Evolutionary conservation across 2,797 vertebrate species (phyloP).

Genomic region (Poecile montanus): DNA sequence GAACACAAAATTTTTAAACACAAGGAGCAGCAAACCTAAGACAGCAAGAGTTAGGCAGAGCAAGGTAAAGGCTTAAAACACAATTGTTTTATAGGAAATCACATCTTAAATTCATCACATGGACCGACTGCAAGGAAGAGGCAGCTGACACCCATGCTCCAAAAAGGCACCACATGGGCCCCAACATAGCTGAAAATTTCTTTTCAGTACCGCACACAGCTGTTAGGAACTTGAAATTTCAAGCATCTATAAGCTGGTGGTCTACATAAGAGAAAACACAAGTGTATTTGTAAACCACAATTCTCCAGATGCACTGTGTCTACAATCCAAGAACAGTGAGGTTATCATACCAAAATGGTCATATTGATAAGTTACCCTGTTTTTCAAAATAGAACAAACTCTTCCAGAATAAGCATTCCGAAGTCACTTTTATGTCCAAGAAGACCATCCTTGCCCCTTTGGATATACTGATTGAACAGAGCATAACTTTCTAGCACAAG

Average conservation of each 20-base stretch:
- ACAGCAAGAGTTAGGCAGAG: background rate
- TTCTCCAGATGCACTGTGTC: background rate
- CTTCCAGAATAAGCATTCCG: background rate
- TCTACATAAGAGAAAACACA: background rate
- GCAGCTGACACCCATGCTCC: background rate
- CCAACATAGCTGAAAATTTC: background rate
- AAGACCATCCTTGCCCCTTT: background rate
- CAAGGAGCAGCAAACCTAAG: background rate
- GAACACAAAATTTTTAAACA: background rate
- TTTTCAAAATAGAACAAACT: background rate
- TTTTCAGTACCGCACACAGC: background rate
- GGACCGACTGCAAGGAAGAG: background rate
- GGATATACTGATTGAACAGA: background rate
- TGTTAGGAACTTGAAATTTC: background rate
- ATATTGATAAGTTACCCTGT: background rate
- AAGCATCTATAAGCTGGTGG: background rate
- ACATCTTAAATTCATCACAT: background rate
- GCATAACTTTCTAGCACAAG: background rate
- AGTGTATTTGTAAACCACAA: background rate
- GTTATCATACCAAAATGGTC: background rate
- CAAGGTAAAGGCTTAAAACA: background rate
- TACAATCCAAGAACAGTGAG: background rate
- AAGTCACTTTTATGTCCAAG: background rate
- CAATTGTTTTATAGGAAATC: background rate
- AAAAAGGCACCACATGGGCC: background rate